Base-by-base conservation (phyloP, 2,113 vertebrate species). In the Puma concolor region DNA sequence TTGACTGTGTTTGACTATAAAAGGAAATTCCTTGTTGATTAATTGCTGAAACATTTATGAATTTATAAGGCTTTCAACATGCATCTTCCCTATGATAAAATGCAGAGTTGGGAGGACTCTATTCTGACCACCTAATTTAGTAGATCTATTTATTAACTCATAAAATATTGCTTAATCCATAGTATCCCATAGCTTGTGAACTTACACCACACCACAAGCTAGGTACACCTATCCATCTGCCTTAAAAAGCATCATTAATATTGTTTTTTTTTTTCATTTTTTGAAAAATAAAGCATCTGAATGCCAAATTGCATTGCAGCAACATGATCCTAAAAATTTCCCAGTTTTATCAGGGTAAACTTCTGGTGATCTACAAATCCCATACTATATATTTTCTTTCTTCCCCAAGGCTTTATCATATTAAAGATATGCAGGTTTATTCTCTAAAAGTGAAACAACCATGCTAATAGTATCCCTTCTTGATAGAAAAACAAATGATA, bases 391-490 rank as follows among this genome's bases (percentile, higher is more conserved):
- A 80, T 88, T 97, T 97, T 97, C 52, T 88, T 96, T 85, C 85
- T 29, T 77, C 17, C 96, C 14, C 88, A 90, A 85, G 86, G 95
- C 66, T 63, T 98, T 52, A 95, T 98, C 12, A 97, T 93, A 71
- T 82, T 84, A 98, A 98, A 84, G 23, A 97, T 52, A 38, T 76
- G 87, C 21, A 72, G 33, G 17, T 95, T 96, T 96, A 48, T 95
- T 98, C 85, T 97, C 54, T 95, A 69, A 93, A 97, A 96, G 36
- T 97, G 67, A 98, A 85, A 93, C 29, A 95, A 52, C 21, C 14
- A 33, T 50, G 94, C 97, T 98, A 98, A 86, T 98, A 97, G 84
- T 97, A 96, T 97, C 66, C 95, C 93, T 79, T 91, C 36, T 60
- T 96, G 92, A 97, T 33, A 95, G 83, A 97, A 66, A 92, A 79